Evolutionary conservation across 2,797 vertebrate species (phyloP).

Genomic region (Smutsia gigantea): DNA sequence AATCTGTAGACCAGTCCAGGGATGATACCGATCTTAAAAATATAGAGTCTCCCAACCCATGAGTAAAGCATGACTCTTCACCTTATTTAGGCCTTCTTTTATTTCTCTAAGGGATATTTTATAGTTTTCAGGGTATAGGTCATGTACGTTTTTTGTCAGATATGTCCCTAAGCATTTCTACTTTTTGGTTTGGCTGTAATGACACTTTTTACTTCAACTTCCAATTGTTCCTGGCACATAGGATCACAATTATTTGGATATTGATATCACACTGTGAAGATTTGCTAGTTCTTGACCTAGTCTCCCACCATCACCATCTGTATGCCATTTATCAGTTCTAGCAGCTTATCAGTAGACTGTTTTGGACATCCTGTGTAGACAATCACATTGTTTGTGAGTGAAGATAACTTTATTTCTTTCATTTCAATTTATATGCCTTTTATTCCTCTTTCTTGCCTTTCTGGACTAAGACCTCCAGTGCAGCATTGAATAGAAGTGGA

Average conservation of each 20-base stretch:
- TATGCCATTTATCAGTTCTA: not conserved
- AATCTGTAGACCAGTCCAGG: not conserved
- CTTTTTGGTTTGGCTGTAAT: not conserved
- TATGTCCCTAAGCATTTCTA: not conserved
- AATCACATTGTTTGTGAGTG: not conserved
- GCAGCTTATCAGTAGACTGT: not conserved
- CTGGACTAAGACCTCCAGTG: not conserved
- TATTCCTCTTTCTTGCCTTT: not conserved
- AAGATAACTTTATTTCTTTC: not conserved
- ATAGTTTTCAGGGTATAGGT: not conserved
- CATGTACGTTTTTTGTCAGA: not conserved
- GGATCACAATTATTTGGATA: not conserved
- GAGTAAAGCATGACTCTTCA: not conserved
- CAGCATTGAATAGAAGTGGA: not conserved
- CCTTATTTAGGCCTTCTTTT: not conserved
- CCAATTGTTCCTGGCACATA: not conserved
- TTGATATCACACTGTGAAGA: not conserved
- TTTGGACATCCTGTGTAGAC: not conserved
- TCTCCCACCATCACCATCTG: too few species aligned
- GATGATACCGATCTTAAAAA: not conserved
- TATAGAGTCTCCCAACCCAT: not conserved
- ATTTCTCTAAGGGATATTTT: not conserved
- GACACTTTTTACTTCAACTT: not conserved
- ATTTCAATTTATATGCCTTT: not conserved
- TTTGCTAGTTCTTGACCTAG: not conserved